These are phyloP conservation scores for Macrochelys suwanniensis DNA, from an alignment of 2,797 vertebrate species.

Conservation along the genomic window DNA sequence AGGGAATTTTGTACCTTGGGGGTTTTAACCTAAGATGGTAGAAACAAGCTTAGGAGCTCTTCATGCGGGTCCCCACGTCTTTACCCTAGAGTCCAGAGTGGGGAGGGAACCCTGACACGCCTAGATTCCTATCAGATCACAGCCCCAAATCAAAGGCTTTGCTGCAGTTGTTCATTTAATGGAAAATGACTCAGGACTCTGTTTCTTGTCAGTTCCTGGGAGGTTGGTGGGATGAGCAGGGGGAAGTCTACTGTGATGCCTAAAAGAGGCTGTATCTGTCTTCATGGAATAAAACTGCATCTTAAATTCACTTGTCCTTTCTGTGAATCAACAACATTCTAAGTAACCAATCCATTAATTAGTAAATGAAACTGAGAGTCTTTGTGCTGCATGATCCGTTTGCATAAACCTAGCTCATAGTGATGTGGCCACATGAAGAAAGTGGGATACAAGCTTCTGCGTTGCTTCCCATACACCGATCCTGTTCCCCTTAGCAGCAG, in stretches of 20 bases:
- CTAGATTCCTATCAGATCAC: not conserved
- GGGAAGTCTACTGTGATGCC: not conserved
- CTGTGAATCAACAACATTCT: not conserved
- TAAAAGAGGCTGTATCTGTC: not conserved
- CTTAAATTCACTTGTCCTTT: not conserved
- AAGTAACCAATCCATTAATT: not conserved
- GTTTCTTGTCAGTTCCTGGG: not conserved
- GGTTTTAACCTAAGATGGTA: too few relatives aligned
- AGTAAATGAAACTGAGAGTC: not conserved
- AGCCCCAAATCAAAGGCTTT: not conserved
- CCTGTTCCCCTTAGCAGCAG: not conserved
- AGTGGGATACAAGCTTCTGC: not conserved
- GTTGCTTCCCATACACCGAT: not conserved
- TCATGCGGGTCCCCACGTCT: too few relatives aligned
- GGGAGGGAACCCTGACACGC: too few relatives aligned
- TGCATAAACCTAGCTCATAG: not conserved
- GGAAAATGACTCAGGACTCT: not conserved
- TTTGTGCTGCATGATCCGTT: not conserved
- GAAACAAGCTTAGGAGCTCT: too few relatives aligned
- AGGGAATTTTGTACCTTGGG: too few relatives aligned
- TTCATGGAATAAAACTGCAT: not conserved
- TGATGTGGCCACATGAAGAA: too few relatives aligned
- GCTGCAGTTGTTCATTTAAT: not conserved
- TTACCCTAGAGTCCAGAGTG: too few relatives aligned
- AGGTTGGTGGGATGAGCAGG: not conserved